Evolutionary conservation across 2,113 vertebrate species (phyloP), one percentile per base, ranked within the genome.

Genomic region (Castor canadensis): DNA sequence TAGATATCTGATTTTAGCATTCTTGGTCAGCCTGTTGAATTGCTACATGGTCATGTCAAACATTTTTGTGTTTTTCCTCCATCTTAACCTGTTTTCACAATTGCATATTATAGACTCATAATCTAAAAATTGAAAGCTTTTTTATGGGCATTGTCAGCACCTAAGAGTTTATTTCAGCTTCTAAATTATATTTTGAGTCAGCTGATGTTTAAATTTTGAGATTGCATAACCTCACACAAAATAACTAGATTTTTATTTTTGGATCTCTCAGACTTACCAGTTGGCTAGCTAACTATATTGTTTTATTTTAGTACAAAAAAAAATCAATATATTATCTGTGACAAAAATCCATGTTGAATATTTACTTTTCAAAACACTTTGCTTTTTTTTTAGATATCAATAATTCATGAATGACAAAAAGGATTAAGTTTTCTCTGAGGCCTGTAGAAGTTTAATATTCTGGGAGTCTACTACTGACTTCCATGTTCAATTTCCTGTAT

Each of bases 71-170:
- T 93, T 76, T 62, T 77, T 80, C 54, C 88, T 76, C 15, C 60
- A 58, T 16, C 67, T 40, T 38, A 82, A 52, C 9, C 9, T 10
- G 43, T 76, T 60, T 76, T 91, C 40, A 62, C 2, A 92, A 64
- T 5, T 60, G 24, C 60, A 11, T 35, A 91, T 38, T 35, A 94
- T 1, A 90, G 71, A 64, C 11, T 47, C 71, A 85, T 54, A 93
- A 72, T 93, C 28, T 71, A 77, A 89, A 97, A 86, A 72, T 40
- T n/a, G 45, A 82, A 88, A 54, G 20, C 56, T 32, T 43, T 75
- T 90, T 80, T 66, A 80, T 86, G 72, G 67, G 19, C 30, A n/a
- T n/a, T n/a, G n/a, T 35, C 38, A 75, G 92, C 11, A 32, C 2
- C 52, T 28, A 73, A 60, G 4, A 89, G 40, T 24, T 56, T 81